Base-by-base conservation (phyloP, 1,140 invertebrate species). In the Physella acuta region DNA sequence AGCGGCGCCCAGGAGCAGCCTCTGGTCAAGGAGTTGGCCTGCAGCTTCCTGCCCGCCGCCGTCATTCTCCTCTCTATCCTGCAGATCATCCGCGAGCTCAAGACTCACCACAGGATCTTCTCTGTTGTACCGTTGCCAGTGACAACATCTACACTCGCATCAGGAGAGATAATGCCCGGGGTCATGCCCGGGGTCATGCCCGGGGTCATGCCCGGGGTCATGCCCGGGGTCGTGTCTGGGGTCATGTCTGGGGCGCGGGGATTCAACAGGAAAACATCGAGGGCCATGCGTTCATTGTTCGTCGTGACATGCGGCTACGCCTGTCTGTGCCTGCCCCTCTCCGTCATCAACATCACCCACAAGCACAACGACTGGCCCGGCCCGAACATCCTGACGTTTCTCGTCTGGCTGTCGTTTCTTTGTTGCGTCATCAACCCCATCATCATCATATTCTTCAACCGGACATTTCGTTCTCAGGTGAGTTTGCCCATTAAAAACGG, bases 341-440 rank as follows among this genome's bases (percentile, higher is more conserved):
- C 59, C n/a, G 34, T 75, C 28, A 33, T 70, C 0, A 55, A 52
- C 37, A 62, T 71, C 30, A 26, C 67, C 28, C 51, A 64, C 34
- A 64, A 68, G 49, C 24, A 44, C 20, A 3, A 55, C 8, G 53
- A 36, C 5, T 2, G 34, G 1, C 31, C 3, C 16, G 28, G 11
- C 14, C 36, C 31, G 20, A 8, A 11, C n/a, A 28, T 70, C 24
- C 56, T 75, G 39, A 59, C 69, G 0, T 31, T 62, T 0, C 59
- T 60, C 28, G 66, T 68, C 2, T 75, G 71, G 74, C n/a, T 75
- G 37, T 75, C 74, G 16, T 73, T 73, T 59, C 58, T 71, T 4
- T 68, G 70, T 62, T 61, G 71, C 44, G 39, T 68, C 58, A 33
- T 75, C 64, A 75, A 75, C 49, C 74, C 74, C 4, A 33, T 71